Evolutionary conservation across 2,797 vertebrate species (phyloP), one percentile per base, ranked within the genome.

Genomic region (Rhynchotus rufescens): DNA sequence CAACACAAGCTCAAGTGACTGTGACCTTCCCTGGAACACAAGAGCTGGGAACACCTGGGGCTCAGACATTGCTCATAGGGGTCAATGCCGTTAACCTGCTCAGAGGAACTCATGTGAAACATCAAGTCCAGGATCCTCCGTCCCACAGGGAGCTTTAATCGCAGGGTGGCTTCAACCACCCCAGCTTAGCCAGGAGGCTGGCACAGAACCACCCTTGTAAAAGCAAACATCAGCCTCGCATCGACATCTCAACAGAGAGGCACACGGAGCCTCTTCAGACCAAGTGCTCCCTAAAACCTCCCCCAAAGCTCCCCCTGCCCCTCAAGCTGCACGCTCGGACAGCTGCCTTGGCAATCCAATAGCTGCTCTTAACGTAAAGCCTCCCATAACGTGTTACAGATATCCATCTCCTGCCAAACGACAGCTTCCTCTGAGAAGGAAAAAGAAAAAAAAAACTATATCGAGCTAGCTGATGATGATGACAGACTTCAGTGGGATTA

Each of bases 401-500:
- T 67, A 68, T n/a, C 26, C 16, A 44, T 75, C 78, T 72, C 75
- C 67, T 88, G 66, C 34, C 28, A 79, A 85, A 67, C 2, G 12
- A 78, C 7, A 15, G 22, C 61, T 84, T 93, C 74, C 84, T 83
- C 64, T 84, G 89, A 87, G 93, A 90, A 79, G 34, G 60, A 88
- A 30, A 54, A 28, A 26, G 7, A 5, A 42, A 83, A n/a, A 87
- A 60, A 57, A 88, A 79, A 40, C 87, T 69, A 3, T 84, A 68
- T 74, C 0, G 13, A 65, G 71, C 61, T 38, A 59, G 75, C 21
- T 23, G 47, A 74, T 86, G 84, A 91, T 93, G 88, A 96, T 86
- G 95, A 94, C 94, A 93, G 88, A 83, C 57, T 94, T 86, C 61
- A 81, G 77, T 1, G 23, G 82, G 83, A 92, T 96, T 94, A 96